Conservation (phyloP, 2,888 invertebrate genomes). For the Drosophila kambysellisi region DNA sequence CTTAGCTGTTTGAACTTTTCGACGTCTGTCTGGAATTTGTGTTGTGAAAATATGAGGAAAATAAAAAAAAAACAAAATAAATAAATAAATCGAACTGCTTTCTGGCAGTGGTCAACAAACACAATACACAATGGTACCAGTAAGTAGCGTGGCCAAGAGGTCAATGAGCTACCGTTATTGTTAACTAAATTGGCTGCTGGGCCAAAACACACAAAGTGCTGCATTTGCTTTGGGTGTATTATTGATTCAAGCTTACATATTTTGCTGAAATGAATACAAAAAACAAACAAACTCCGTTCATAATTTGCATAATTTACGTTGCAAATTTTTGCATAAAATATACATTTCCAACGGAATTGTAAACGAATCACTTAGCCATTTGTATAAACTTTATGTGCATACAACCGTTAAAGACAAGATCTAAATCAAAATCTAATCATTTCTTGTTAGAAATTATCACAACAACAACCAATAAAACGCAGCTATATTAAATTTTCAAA, state of each 20-base stretch:
- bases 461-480: constrained; percentile 2
- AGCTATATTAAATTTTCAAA: background rate
- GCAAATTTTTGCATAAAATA: constrained; percentile 57
- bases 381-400: constrained; percentile 20
- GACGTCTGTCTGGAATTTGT: constrained; percentile 68
- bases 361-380: constrained; percentile 32
- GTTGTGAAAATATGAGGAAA: constrained; percentile 67
- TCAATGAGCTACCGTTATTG: constrained; percentile 75
- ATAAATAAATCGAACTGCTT: constrained; percentile 74
- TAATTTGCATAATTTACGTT: constrained; percentile 70
- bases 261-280: constrained; percentile 6
- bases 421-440: constrained; percentile 12
- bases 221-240: constrained; percentile 57
- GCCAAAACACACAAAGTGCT: constrained; percentile 36
- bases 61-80: constrained; percentile 45
- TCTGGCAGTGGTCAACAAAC: constrained; percentile 24
- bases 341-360: constrained; percentile 31
- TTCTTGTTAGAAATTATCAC: constrained; percentile 27
- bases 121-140: constrained; percentile 28
- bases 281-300: constrained; percentile 38
- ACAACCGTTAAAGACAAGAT: no score
- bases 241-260: constrained; percentile 42
- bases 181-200: constrained; percentile 37
- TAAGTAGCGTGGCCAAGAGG: constrained; percentile 57
- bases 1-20: constrained; percentile 80